A percentile compares a stretch with the other conserved stretches of the same genome.
Conservation (phyloP, 2,113 vertebrate genomes). For the Otis tarda region DNA sequence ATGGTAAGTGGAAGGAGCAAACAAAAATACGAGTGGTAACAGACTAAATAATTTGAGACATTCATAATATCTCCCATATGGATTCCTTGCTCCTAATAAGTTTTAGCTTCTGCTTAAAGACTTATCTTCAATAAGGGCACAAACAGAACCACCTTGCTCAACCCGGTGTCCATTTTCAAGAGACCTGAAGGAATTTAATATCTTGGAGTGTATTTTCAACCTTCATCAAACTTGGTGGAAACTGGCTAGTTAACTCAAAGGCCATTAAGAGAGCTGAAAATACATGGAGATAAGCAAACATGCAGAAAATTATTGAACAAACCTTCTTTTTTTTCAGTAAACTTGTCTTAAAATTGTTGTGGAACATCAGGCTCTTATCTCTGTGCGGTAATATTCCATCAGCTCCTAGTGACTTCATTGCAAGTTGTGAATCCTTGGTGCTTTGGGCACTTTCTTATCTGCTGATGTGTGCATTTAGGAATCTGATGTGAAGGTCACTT, state of each 20-base stretch:
- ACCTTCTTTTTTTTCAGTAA: neutral
- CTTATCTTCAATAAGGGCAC: neutral
- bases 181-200: neutral
- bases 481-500: neutral
- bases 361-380: neutral
- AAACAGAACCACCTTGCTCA: neutral
- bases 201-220: neutral
- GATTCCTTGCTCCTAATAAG: neutral
- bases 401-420: neutral
- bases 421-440: neutral
- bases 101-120: neutral
- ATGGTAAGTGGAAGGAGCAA: neutral
- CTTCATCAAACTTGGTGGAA: neutral
- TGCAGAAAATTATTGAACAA: neutral
- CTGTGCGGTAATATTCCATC: neutral
- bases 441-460: neutral
- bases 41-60: neutral
- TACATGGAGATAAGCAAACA: fast-evolving
- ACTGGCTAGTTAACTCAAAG: neutral
- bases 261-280: neutral
- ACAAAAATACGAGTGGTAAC: neutral
- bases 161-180: neutral
- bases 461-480: neutral
- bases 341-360: neutral
- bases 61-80: neutral